Evolutionary conservation across 2,797 vertebrate genomes (phyloP).

Genomic region (Coregonus sp.): DNA sequence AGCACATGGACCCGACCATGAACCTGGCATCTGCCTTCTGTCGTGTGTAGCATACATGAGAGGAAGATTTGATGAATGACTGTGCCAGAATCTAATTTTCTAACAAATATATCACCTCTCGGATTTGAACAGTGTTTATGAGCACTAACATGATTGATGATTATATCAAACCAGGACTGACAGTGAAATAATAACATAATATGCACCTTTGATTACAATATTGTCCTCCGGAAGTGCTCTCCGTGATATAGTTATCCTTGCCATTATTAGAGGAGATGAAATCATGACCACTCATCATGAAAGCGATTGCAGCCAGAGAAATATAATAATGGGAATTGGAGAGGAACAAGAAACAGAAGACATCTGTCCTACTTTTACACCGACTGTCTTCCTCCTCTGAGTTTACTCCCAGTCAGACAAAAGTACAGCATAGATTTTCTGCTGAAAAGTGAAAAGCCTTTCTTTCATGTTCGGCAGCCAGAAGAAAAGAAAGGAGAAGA

Average conservation of each 20-base stretch:
- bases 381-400: slow-evolving; percentile 19
- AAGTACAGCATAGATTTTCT: slow-evolving; percentile 38
- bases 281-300: slow-evolving; percentile 48
- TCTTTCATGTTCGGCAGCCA: neutral
- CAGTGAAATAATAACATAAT: slow-evolving; percentile 71
- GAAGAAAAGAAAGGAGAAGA: neutral
- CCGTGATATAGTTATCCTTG: slow-evolving; percentile 46
- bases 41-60: slow-evolving; percentile 25
- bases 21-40: slow-evolving; percentile 15
- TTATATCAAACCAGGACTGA: slow-evolving; percentile 58
- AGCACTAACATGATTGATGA: slow-evolving; percentile 68
- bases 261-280: slow-evolving; percentile 59
- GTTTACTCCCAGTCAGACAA: slow-evolving; percentile 40
- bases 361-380: slow-evolving; percentile 53
- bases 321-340: slow-evolving; percentile 25
- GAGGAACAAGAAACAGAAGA: slow-evolving; percentile 39
- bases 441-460: slow-evolving; percentile 49
- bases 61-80: slow-evolving; percentile 65
- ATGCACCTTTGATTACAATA: slow-evolving; percentile 56
- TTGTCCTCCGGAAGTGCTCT: slow-evolving; percentile 46
- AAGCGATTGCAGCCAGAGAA: slow-evolving; percentile 41
- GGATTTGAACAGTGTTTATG: slow-evolving; percentile 64
- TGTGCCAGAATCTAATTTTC: slow-evolving; percentile 64
- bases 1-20: slow-evolving; percentile 24
- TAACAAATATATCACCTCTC: slow-evolving; percentile 61